Percentiles rank a stretch among this genome's conserved stretches.
Evolutionary conservation across 1,140 invertebrate genomes (phyloP).

Genomic region (Portunus trituberculatus): DNA sequence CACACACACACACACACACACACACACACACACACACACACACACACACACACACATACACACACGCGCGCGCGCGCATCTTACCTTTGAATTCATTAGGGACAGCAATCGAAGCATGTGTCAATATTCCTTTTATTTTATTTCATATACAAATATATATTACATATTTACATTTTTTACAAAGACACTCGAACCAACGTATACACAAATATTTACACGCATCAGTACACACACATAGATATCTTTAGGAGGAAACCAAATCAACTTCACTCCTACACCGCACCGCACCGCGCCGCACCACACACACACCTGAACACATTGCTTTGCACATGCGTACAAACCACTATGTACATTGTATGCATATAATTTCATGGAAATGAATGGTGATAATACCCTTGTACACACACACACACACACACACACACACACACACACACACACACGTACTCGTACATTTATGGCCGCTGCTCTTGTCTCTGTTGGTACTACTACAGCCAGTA

Average conservation of each 20-base stretch:
- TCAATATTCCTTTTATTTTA: conserved; percentile 1
- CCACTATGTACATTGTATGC: neutral
- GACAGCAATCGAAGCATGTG: neutral
- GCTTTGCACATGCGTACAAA: neutral
- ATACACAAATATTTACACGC: neutral
- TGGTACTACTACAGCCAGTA: neutral
- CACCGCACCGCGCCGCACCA: too few relatives aligned
- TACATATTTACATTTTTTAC: conserved; percentile 15
- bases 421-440: conserved; percentile 3
- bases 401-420: neutral
- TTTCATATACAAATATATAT: conserved; percentile 25
- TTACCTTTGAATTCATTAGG: neutral
- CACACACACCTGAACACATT: neutral
- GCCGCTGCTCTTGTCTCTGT: neutral
- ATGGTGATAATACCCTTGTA: neutral
- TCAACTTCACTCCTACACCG: neutral
- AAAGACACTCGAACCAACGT: neutral
- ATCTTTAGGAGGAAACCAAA: neutral
- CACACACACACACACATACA: neutral
- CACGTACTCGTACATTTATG: too few relatives aligned
- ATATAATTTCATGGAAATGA: neutral
- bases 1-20: neutral
- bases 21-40: neutral
- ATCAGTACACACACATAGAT: neutral
- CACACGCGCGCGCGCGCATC: neutral